Evolutionary conservation across 2,888 invertebrate species (phyloP).

Genomic region (Sminthurinus aureus): DNA sequence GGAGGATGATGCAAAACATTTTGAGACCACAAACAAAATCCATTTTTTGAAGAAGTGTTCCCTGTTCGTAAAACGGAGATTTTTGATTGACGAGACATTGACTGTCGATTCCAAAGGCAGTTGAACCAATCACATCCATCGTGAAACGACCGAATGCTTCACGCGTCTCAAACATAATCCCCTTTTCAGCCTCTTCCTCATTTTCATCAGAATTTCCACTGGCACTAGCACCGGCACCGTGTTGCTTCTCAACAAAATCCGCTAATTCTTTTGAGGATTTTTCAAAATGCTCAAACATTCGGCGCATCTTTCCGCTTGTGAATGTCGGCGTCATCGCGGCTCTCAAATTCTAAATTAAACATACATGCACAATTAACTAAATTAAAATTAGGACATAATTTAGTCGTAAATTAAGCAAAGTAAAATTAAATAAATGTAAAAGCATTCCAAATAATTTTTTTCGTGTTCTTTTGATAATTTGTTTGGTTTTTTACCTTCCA

Average conservation of each 20-base stretch:
- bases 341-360: slow-evolving; percentile 48
- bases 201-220: too few relatives aligned
- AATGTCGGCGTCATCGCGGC: slow-evolving; percentile 51
- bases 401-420: too few relatives aligned
- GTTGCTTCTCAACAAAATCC: slow-evolving; percentile 1
- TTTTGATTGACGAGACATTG: slow-evolving; percentile 60
- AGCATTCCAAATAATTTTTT: too few relatives aligned
- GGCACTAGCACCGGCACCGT: too few relatives aligned
- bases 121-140: slow-evolving; percentile 61
- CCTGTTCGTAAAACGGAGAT: slow-evolving; percentile 62
- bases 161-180: not conserved
- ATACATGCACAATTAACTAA: not conserved
- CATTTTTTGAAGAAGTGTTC: slow-evolving; percentile 50
- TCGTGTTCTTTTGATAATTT: too few relatives aligned
- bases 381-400: not conserved
- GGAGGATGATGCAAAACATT: not conserved
- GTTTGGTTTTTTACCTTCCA: slow-evolving; percentile 48
- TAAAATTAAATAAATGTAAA: too few relatives aligned
- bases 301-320: slow-evolving; percentile 44
- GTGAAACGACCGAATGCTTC: slow-evolving; percentile 45
- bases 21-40: not conserved
- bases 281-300: slow-evolving; percentile 54
- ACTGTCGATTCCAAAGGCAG: slow-evolving; percentile 64
- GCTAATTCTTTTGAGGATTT: slow-evolving; percentile 38
- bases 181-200: not conserved